Evolutionary conservation across 2,888 invertebrate species (phyloP).

Genomic region (Mythimna ferrago): DNA sequence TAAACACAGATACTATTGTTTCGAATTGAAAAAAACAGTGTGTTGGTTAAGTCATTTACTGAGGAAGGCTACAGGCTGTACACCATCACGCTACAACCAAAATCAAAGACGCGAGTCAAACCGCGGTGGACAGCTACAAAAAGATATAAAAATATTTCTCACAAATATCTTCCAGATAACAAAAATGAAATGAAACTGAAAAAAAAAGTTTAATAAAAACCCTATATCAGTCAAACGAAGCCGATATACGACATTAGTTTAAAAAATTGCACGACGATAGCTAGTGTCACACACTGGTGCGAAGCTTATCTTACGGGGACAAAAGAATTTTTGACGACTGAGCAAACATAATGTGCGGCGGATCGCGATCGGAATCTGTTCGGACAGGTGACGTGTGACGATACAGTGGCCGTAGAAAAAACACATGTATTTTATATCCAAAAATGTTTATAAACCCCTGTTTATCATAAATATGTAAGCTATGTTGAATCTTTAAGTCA

Average conservation of each 20-base stretch:
- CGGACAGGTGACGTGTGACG: constrained; percentile 85
- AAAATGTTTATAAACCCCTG: constrained; percentile 26
- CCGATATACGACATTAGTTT: constrained; percentile 65
- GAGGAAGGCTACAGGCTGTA: too few relatives aligned
- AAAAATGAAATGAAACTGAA: constrained; percentile 12
- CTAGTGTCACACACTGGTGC: constrained; percentile 69
- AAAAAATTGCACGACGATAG: constrained; percentile 66
- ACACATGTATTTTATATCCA: constrained; percentile 47
- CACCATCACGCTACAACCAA: too few relatives aligned
- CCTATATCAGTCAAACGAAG: constrained; percentile 17
- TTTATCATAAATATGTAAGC: too few relatives aligned
- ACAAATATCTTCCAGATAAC: constrained; percentile 8
- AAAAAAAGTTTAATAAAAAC: constrained; percentile 20
- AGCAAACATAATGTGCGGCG: constrained; percentile 83
- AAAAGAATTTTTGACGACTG: constrained; percentile 88
- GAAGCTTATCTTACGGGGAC: constrained; percentile 80
- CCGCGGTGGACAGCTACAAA: too few relatives aligned
- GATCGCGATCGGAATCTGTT: constrained; percentile 77
- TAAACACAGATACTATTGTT: too few relatives aligned
- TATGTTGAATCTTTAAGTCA: too few relatives aligned
- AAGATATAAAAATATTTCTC: neutral
- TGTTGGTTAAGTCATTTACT: too few relatives aligned
- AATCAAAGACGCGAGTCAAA: too few relatives aligned
- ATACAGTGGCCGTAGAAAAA: constrained; percentile 69
- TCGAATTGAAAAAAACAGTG: too few relatives aligned